These are phyloP conservation scores for Ericerus pela DNA, from an alignment of 1,140 invertebrate genomes.

Conservation along the genomic window DNA sequence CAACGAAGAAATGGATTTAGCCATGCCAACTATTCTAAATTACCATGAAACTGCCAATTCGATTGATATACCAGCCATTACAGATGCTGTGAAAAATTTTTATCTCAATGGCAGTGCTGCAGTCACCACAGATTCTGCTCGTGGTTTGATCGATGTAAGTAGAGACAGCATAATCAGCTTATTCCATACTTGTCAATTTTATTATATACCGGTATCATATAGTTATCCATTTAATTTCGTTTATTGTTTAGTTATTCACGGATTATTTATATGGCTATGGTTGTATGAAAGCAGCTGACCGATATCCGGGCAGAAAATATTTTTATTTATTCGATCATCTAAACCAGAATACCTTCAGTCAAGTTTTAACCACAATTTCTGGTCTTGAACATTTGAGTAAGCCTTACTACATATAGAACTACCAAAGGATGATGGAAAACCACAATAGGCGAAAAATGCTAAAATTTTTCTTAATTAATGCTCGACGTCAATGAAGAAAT, in stretches of 20 bases:
- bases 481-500: too few species aligned
- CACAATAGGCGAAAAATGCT: too few species aligned
- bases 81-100: background rate
- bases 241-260: background rate
- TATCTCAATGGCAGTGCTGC: background rate
- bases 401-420: too few species aligned
- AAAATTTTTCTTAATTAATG: too few species aligned
- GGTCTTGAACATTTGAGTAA: background rate
- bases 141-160: background rate
- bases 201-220: background rate
- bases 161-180: background rate
- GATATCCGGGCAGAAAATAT: background rate
- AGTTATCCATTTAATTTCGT: background rate
- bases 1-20: background rate
- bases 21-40: background rate
- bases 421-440: too few species aligned
- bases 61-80: background rate
- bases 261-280: background rate
- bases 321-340: slow-evolving; percentile 5
- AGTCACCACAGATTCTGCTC: background rate
- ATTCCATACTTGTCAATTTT: background rate
- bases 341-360: background rate
- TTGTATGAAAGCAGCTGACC: background rate
- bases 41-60: background rate
- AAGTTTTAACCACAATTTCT: background rate